phyloP scores from a whole-genome alignment of 2,113 vertebrate species.

The Synchiropus splendidus region DNA sequence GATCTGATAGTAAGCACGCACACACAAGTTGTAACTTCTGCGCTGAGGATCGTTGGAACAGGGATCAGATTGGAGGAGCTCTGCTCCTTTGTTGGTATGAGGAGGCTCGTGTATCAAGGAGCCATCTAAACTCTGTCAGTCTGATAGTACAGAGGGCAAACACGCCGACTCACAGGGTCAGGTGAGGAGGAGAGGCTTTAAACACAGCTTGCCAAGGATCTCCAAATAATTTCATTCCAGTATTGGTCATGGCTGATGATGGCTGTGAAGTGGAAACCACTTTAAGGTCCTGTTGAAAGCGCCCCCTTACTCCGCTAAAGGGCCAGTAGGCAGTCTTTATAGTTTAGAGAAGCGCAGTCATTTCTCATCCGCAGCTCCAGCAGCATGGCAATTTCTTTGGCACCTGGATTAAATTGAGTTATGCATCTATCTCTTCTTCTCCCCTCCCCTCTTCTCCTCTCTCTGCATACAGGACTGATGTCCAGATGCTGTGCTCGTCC shows the following conservation, averaged over 20 bases:
- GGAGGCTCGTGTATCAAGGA: slow-evolving; percentile 63
- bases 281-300: slow-evolving; percentile 42
- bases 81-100: slow-evolving; percentile 56
- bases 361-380: slow-evolving; percentile 8
- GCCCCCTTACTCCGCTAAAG: slow-evolving; percentile 28
- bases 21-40: slow-evolving; percentile 39
- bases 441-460: slow-evolving; percentile 23
- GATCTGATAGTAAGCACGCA: slow-evolving; percentile 20
- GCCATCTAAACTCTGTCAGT: slow-evolving; percentile 61
- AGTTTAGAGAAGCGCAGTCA: slow-evolving; percentile 15
- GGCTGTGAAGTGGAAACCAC: slow-evolving; percentile 36
- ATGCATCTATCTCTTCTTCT: slow-evolving; percentile 3
- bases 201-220: slow-evolving; percentile 17
- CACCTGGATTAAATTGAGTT: slow-evolving; percentile 4
- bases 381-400: slow-evolving; percentile 18
- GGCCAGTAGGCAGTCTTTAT: slow-evolving; percentile 18
- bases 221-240: slow-evolving; percentile 39
- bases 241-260: slow-evolving; percentile 37
- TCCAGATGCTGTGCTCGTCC: slow-evolving; percentile 58
- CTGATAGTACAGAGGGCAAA: slow-evolving; percentile 40
- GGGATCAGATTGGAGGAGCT: slow-evolving; percentile 66
- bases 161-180: slow-evolving; percentile 17
- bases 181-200: no score
- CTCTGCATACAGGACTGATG: slow-evolving; percentile 63
- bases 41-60: slow-evolving; percentile 44